A percentile compares a stretch with the other conserved stretches of the same genome.
Conservation (phyloP, 2,888 invertebrate genomes). For the Ochlodes sylvanus region DNA sequence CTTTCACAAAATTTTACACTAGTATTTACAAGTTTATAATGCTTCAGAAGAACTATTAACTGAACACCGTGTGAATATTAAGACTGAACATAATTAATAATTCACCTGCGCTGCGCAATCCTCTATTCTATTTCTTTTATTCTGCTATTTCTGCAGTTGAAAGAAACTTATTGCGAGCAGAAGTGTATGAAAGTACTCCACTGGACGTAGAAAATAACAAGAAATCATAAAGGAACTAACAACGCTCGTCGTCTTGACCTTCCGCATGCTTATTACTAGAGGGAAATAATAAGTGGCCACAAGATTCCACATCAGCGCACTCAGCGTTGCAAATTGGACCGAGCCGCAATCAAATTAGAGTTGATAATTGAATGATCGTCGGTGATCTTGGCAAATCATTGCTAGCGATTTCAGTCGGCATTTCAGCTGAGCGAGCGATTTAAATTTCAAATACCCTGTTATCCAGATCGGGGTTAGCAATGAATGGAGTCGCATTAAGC, state of each 20-base stretch:
- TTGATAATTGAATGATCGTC: slow-evolving; percentile 35
- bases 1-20: too few species aligned
- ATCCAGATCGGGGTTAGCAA: slow-evolving; percentile 72
- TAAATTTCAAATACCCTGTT: slow-evolving; percentile 81
- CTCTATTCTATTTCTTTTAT: too few species aligned
- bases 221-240: slow-evolving; percentile 9
- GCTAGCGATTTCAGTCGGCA: slow-evolving; percentile 56
- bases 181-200: neutral
- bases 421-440: slow-evolving; percentile 69
- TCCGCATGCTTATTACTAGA: slow-evolving; percentile 25
- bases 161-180: neutral
- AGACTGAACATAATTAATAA: too few species aligned
- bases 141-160: neutral
- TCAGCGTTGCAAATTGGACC: slow-evolving; percentile 13
- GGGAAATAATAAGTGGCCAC: slow-evolving; percentile 33
- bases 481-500: slow-evolving; percentile 59
- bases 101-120: too few species aligned
- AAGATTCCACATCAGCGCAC: slow-evolving; percentile 21
- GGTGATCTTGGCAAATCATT: slow-evolving; percentile 53
- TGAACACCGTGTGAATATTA: too few species aligned
- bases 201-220: slow-evolving; percentile 10
- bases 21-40: too few species aligned
- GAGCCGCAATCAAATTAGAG: slow-evolving; percentile 31
- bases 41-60: too few species aligned
- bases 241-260: slow-evolving; percentile 24